phyloP scores from a whole-genome alignment of 2,797 vertebrate species.

The Bovichtus diacanthus region DNA sequence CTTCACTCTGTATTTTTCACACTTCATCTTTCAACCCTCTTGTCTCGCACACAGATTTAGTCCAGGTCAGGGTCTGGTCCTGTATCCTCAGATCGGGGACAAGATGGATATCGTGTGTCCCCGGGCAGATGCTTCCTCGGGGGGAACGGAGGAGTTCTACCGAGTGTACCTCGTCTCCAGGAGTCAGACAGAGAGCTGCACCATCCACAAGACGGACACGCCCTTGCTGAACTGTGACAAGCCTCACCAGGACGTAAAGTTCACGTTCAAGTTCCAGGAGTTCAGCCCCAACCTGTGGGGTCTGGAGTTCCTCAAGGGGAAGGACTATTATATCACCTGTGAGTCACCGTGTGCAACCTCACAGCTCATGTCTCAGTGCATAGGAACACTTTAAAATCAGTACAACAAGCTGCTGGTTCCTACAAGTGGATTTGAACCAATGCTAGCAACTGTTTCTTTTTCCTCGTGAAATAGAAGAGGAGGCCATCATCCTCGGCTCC shows the following conservation, averaged over 20 bases:
- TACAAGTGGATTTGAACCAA: slow-evolving; percentile 56
- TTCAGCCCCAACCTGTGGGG: slow-evolving; percentile 99
- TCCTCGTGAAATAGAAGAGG: slow-evolving; percentile 8
- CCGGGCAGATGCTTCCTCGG: slow-evolving; percentile 87
- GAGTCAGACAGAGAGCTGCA: slow-evolving; percentile 94
- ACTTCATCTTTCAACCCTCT: not conserved
- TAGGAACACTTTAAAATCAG: slow-evolving; percentile 16
- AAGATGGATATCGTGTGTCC: slow-evolving; percentile 99
- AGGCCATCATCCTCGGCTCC: slow-evolving; percentile 54
- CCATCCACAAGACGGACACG: slow-evolving; percentile 91
- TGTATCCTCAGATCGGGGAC: slow-evolving; percentile 98
- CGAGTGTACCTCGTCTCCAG: slow-evolving; percentile 96
- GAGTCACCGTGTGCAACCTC: slow-evolving; percentile 75
- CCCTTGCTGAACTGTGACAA: slow-evolving; percentile 97
- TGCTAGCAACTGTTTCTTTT: slow-evolving; percentile 29
- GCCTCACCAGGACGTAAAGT: slow-evolving; percentile 97
- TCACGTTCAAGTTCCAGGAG: slow-evolving; percentile 99
- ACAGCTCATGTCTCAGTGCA: not conserved
- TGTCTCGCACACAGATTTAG: slow-evolving; percentile 84
- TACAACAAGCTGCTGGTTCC: slow-evolving; percentile 32
- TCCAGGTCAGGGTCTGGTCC: slow-evolving; percentile 92
- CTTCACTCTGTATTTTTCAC: not conserved
- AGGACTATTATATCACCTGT: slow-evolving; percentile 99
- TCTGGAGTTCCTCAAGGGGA: slow-evolving; percentile 96
- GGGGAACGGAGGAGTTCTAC: slow-evolving; percentile 93